Evolutionary conservation across 1,140 invertebrate species (phyloP), one percentile per base, ranked within the genome.

Genomic region (Macrotrachela quadricornifera): DNA sequence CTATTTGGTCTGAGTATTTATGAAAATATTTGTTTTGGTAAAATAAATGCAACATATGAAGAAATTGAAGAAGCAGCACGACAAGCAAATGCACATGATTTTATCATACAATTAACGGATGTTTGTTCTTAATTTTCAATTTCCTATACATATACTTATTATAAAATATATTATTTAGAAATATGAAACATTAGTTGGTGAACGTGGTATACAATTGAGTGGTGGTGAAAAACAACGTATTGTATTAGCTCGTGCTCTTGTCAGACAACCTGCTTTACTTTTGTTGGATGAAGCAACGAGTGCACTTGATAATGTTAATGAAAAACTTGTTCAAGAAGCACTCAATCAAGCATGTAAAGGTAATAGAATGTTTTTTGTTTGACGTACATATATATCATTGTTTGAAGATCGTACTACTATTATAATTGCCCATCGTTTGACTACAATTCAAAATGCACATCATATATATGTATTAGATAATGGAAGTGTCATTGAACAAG

Each of bases 361-460:
- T 15, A 56, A 68, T 36, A 70, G 6, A 69, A 65, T 3, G 57
- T 70, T 49, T 61, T 70, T 15, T 61, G 68, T 39, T 67, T 68
- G 12, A 67, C 70, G 30, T n/a, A n/a, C n/a, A n/a, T n/a, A n/a
- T n/a, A n/a, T n/a, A n/a, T n/a, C n/a, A n/a, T n/a, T n/a, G n/a
- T n/a, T n/a, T n/a, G n/a, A n/a, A n/a, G n/a, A n/a, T n/a, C n/a
- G n/a, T n/a, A n/a, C n/a, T n/a, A n/a, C n/a, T n/a, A n/a, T n/a
- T n/a, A n/a, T n/a, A n/a, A n/a, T n/a, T n/a, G n/a, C n/a, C n/a
- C n/a, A n/a, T n/a, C n/a, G n/a, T n/a, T 68, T 94, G 15, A 91
- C 87, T 0, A 95, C 88, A 0, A 79, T 95, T 56, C 83, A 88
- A 58, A 80, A 90, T 64, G 85, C 85, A 0, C 82, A 94, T 70